A percentile compares a stretch with the other conserved stretches of the same genome.
Conservation (phyloP, 1,140 invertebrate species). For the Pseudomyrmex pallidus region DNA sequence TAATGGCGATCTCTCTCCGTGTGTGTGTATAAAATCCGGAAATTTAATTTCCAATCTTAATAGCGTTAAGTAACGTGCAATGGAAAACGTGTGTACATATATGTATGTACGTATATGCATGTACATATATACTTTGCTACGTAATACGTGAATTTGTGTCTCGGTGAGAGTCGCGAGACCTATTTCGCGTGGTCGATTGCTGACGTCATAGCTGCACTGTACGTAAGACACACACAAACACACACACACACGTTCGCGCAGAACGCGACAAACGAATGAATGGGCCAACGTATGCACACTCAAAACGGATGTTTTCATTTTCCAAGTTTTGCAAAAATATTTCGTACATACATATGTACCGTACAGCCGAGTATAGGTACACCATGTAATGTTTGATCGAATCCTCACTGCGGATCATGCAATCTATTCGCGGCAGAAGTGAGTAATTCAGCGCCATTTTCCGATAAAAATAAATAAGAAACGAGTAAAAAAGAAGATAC, state of each 20-base stretch:
- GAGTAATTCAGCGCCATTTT: constrained; percentile 3
- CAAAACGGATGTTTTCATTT: constrained; percentile 37
- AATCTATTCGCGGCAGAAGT: constrained; percentile 6
- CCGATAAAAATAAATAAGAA: no score
- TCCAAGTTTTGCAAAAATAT: constrained; percentile 26
- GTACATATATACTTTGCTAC: constrained; percentile 25
- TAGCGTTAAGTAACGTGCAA: neutral
- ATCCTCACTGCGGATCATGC: neutral
- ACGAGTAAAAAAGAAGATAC: no score
- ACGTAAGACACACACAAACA: neutral
- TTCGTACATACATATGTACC: no score
- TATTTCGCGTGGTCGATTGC: constrained; percentile 58
- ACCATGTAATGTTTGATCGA: neutral
- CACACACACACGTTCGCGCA: neutral
- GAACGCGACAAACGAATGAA: constrained; percentile 28
- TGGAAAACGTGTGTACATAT: neutral
- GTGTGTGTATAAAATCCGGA: neutral
- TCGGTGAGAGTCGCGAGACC: constrained; percentile 50
- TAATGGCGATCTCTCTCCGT: neutral
- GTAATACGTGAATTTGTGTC: constrained; percentile 53
- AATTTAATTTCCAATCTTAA: constrained; percentile 25
- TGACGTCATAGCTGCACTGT: constrained; percentile 41
- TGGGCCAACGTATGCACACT: neutral
- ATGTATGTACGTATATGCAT: neutral
- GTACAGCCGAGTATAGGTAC: neutral